Evolutionary conservation across 1,140 invertebrate species (phyloP).

Genomic region (Listronotus oregonensis): DNA sequence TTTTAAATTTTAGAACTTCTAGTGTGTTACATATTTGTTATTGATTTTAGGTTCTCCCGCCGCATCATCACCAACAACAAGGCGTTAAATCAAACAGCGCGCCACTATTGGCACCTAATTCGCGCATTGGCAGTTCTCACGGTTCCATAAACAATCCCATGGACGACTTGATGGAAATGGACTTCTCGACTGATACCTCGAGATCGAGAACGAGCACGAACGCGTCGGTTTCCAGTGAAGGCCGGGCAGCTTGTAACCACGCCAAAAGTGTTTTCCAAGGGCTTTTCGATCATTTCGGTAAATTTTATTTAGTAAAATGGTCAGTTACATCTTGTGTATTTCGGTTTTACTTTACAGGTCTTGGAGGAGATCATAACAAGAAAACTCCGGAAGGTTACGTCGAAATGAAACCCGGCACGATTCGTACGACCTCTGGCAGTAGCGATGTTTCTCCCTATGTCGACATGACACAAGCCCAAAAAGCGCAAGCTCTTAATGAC

Average conservation of each 20-base stretch:
- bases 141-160: slow-evolving; percentile 70
- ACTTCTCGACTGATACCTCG: slow-evolving; percentile 64
- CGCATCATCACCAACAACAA: slow-evolving; percentile 48
- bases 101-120: slow-evolving; percentile 59
- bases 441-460: slow-evolving; percentile 32
- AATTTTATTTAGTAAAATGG: not conserved
- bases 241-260: slow-evolving; percentile 33
- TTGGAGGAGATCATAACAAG: slow-evolving; percentile 32
- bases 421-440: slow-evolving; percentile 23
- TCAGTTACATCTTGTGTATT: too few relatives aligned
- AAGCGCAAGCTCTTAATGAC: slow-evolving; percentile 5
- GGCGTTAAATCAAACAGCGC: slow-evolving; percentile 64
- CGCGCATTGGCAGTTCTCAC: slow-evolving; percentile 62
- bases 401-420: slow-evolving; percentile 60
- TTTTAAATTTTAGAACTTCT: not conserved
- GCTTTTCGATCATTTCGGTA: slow-evolving; percentile 18
- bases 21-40: not conserved
- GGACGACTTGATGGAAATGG: slow-evolving; percentile 81
- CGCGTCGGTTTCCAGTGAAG: slow-evolving; percentile 17
- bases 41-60: slow-evolving; percentile 43
- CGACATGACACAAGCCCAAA: slow-evolving; percentile 38
- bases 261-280: slow-evolving; percentile 6
- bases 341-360: not conserved
- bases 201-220: slow-evolving; percentile 47
- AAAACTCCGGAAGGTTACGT: slow-evolving; percentile 58